Percentiles rank a stretch among this genome's conserved stretches.
These are phyloP conservation scores for Marcusenius ussheri DNA, from an alignment of 2,113 vertebrate species.

Conservation along the genomic window DNA sequence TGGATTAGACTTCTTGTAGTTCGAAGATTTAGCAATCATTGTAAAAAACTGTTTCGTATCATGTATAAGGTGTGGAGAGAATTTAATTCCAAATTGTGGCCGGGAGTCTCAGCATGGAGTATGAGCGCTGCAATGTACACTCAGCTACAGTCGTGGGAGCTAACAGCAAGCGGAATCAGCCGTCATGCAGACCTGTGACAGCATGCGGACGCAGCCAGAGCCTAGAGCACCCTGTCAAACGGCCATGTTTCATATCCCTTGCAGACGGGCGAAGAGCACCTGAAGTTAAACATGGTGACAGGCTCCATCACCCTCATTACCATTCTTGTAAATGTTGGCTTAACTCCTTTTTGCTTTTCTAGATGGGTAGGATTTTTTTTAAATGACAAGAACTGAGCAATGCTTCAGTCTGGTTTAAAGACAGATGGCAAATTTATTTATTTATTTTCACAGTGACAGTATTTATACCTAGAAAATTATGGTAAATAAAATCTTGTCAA, in stretches of 20 bases:
- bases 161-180: background rate
- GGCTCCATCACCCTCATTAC: background rate
- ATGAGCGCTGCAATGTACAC: background rate
- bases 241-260: background rate
- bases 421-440: conserved; percentile 6
- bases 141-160: background rate
- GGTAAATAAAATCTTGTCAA: conserved; percentile 15
- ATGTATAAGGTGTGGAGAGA: background rate
- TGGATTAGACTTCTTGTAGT: background rate
- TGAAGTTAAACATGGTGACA: background rate
- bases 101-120: background rate
- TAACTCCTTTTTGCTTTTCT: background rate
- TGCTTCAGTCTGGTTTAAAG: background rate
- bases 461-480: background rate
- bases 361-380: background rate
- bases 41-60: background rate
- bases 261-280: background rate
- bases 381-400: background rate
- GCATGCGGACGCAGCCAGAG: background rate
- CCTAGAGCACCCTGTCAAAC: background rate
- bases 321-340: background rate
- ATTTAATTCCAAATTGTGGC: background rate
- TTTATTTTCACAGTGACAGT: conserved; percentile 13
- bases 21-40: background rate
- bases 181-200: background rate